Evolutionary conservation across 2,113 vertebrate genomes (phyloP).

Genomic region (Uria aalge): DNA sequence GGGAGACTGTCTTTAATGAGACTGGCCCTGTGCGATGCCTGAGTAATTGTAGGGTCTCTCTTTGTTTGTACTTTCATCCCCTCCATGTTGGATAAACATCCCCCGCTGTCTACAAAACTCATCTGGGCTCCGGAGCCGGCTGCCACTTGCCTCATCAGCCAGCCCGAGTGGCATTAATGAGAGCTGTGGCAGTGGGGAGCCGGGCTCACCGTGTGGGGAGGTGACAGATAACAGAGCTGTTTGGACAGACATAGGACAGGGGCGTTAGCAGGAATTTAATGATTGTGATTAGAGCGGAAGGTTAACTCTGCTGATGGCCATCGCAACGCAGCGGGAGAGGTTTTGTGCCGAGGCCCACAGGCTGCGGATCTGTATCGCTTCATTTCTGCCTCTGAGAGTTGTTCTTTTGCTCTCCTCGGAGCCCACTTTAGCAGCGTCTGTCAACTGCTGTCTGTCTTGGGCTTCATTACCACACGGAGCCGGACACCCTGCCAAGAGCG

Average conservation of each 20-base stretch:
- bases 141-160: constrained; percentile 60
- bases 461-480: accelerated
- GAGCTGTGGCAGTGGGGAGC: neutral
- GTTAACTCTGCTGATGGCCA: neutral
- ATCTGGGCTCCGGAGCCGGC: neutral
- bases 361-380: neutral
- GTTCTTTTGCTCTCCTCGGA: neutral
- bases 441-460: neutral
- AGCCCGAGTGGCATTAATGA: constrained; percentile 56
- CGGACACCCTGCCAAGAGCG: accelerated
- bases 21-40: neutral
- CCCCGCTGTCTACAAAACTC: constrained; percentile 57
- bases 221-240: constrained; percentile 57
- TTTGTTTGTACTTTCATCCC: constrained; percentile 52
- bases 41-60: constrained; percentile 35
- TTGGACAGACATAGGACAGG: constrained; percentile 20
- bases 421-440: neutral
- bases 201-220: neutral
- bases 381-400: neutral
- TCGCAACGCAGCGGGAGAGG: neutral
- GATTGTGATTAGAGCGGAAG: constrained; percentile 47
- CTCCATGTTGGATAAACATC: constrained; percentile 60
- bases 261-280: constrained; percentile 31
- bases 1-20: constrained; percentile 47
- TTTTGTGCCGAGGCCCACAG: accelerated